phyloP scores from a whole-genome alignment of 2,797 vertebrate species.

The Clarias laeviceps region DNA sequence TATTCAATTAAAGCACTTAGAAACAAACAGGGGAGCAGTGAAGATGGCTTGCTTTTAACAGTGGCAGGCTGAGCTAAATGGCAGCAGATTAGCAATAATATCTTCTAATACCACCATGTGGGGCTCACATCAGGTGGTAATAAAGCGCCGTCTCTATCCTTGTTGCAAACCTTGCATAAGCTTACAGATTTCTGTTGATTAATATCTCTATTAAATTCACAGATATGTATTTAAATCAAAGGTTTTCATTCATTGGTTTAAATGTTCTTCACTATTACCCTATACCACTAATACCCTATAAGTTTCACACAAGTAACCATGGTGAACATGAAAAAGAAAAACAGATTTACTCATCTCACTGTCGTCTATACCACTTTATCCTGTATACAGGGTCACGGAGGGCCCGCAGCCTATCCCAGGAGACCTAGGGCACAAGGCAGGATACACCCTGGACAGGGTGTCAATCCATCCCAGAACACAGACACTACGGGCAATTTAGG shows the following conservation, averaged over 20 bases:
- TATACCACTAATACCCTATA: no score
- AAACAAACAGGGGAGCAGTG: background rate
- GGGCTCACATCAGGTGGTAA: conserved; percentile 53
- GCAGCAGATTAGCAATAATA: conserved; percentile 43
- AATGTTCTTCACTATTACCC: background rate
- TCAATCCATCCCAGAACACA: no score
- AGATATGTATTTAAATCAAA: background rate
- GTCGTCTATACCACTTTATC: no score
- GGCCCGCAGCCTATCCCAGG: no score
- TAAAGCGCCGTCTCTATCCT: conserved; percentile 50
- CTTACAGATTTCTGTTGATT: background rate
- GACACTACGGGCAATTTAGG: no score
- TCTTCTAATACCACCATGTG: conserved; percentile 51
- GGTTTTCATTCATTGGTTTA: background rate
- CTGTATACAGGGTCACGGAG: no score
- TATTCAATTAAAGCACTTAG: background rate
- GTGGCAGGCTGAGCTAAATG: conserved; percentile 39
- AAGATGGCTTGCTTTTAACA: conserved; percentile 39
- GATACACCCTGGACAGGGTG: no score
- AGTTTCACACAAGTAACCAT: no score
- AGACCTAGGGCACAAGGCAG: no score
- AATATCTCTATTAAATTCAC: background rate
- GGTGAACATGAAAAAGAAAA: no score
- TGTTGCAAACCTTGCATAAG: background rate
- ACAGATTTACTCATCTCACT: no score